Percentiles rank a stretch among this genome's conserved stretches.
Conservation (phyloP, 1,140 invertebrate genomes). For the Cydia strobilella region DNA sequence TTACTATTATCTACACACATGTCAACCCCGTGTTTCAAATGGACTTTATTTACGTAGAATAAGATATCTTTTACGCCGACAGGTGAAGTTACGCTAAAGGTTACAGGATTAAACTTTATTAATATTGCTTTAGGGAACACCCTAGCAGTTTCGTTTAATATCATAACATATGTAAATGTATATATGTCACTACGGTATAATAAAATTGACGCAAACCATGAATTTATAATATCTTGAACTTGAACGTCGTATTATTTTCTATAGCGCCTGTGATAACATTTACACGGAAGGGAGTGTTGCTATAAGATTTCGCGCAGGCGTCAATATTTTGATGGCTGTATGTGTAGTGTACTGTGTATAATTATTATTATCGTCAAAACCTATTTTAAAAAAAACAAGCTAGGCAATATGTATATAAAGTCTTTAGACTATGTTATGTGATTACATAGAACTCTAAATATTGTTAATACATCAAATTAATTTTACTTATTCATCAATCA, state of each 20-base stretch:
- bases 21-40: neutral
- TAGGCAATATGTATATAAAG: too few relatives aligned
- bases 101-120: conserved; percentile 15
- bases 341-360: neutral
- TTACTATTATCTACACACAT: neutral
- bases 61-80: neutral
- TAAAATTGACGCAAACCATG: conserved; percentile 5
- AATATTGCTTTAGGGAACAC: conserved; percentile 1
- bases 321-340: neutral
- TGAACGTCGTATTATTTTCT: neutral
- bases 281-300: neutral
- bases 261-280: conserved; percentile 6
- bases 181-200: conserved; percentile 2
- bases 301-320: neutral
- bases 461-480: too few relatives aligned
- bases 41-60: neutral
- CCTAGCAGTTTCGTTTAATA: neutral
- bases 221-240: conserved; percentile 4
- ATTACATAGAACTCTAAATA: too few relatives aligned
- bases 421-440: too few relatives aligned
- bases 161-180: conserved; percentile 13
- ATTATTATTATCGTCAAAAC: neutral
- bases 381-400: neutral
- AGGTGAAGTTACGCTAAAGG: neutral
- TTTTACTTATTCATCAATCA: too few relatives aligned